Conservation (phyloP, 2,797 vertebrate species). For the Xenopus petersii region DNA sequence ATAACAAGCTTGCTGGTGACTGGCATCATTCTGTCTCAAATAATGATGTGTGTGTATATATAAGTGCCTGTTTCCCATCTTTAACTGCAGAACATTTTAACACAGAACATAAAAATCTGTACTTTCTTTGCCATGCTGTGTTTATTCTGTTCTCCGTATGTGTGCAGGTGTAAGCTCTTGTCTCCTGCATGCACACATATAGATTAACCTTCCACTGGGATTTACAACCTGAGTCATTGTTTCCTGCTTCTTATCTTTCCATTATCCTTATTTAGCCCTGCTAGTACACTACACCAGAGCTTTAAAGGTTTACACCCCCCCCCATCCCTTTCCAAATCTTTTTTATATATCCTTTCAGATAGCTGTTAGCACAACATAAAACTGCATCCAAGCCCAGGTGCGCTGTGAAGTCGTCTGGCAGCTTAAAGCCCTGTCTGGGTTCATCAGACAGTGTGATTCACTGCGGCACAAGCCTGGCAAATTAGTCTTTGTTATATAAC, state of each 20-base stretch:
- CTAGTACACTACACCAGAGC: neutral
- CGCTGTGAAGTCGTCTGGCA: neutral
- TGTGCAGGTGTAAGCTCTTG: neutral
- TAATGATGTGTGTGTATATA: too few relatives aligned
- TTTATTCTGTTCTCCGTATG: neutral
- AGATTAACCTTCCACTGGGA: neutral
- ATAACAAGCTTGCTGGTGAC: too few relatives aligned
- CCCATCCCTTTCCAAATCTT: neutral
- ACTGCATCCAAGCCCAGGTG: neutral
- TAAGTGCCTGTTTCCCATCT: too few relatives aligned
- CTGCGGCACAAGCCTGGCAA: neutral
- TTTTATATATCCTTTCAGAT: neutral
- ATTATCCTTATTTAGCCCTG: neutral
- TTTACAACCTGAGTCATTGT: conserved; percentile 5
- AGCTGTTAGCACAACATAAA: neutral
- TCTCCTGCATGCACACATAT: neutral
- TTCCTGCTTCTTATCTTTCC: conserved; percentile 9
- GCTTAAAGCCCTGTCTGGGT: neutral
- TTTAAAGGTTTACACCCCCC: neutral
- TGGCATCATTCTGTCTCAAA: too few relatives aligned
- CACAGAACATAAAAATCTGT: neutral
- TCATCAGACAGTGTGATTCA: neutral
- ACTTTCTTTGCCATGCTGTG: neutral
- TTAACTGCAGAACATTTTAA: neutral
- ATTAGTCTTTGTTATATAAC: neutral